Percentiles rank a stretch among this genome's conserved stretches.
Conservation (phyloP, 2,113 vertebrate genomes). For the Vimba vimba region DNA sequence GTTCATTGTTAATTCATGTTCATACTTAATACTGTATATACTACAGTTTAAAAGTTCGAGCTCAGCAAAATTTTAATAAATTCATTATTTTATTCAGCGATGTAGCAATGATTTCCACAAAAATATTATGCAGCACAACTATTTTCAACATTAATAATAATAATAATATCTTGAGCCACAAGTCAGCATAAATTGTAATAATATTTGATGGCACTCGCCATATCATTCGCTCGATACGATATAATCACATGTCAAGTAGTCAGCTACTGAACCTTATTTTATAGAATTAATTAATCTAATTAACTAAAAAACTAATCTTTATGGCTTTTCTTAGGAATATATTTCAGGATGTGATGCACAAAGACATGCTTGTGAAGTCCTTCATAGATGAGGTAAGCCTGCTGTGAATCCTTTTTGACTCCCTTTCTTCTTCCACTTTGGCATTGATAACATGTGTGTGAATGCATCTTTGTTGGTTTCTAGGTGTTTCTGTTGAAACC, state of each 20-base stretch:
- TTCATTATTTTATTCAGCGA: background rate
- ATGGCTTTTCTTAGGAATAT: slow-evolving; percentile 80
- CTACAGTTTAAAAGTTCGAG: background rate
- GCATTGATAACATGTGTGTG: background rate
- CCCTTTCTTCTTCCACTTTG: background rate
- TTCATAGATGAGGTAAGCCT: slow-evolving; percentile 92
- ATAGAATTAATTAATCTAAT: too few species aligned
- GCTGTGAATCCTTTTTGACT: background rate
- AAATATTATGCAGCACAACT: background rate
- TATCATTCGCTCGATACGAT: background rate
- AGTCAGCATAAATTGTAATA: background rate
- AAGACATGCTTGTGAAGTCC: slow-evolving; percentile 90
- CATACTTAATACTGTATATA: background rate
- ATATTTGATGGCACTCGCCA: background rate
- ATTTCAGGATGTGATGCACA: slow-evolving; percentile 94
- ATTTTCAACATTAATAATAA: background rate
- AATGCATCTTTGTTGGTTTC: slow-evolving; percentile 38
- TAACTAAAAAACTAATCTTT: too few species aligned
- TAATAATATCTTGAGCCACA: background rate
- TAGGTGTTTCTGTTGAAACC: slow-evolving; percentile 96
- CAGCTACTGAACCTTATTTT: background rate
- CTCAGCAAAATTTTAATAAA: background rate
- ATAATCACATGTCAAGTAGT: background rate
- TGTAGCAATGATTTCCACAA: background rate
- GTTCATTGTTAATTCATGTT: background rate